phyloP scores from a whole-genome alignment of 2,888 invertebrate genomes.

The Anoplius nigerrimus region DNA sequence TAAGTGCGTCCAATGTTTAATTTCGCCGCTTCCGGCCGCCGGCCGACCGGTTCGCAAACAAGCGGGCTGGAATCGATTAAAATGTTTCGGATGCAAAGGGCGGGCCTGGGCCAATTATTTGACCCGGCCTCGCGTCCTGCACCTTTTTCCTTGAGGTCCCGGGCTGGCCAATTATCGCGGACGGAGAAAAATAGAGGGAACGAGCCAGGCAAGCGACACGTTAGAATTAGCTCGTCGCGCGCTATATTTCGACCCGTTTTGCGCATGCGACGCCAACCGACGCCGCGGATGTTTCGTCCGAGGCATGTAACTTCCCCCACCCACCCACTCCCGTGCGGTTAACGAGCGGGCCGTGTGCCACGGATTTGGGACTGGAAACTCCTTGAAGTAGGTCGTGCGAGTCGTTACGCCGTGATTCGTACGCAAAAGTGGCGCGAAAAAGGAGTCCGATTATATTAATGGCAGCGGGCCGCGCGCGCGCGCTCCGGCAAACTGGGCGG shows the following conservation, averaged over 20 bases:
- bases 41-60: slow-evolving; percentile 22
- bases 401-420: slow-evolving; percentile 30
- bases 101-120: too few species aligned
- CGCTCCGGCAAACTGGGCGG: neutral
- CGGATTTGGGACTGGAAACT: slow-evolving; percentile 18
- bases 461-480: slow-evolving; percentile 27
- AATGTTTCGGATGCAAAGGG: too few species aligned
- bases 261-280: too few species aligned
- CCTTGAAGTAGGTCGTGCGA: slow-evolving; percentile 21
- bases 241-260: too few species aligned
- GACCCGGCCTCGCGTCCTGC: too few species aligned
- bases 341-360: slow-evolving; percentile 32
- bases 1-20: slow-evolving; percentile 36
- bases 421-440: slow-evolving; percentile 36
- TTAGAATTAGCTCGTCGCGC: too few species aligned
- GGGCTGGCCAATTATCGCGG: too few species aligned
- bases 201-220: too few species aligned
- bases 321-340: slow-evolving; percentile 15
- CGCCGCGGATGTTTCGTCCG: too few species aligned
- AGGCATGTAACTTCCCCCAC: neutral
- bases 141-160: too few species aligned
- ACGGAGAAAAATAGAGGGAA: too few species aligned
- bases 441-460: slow-evolving; percentile 48
- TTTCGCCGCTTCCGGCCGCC: slow-evolving; percentile 27
- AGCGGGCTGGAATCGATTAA: neutral